phyloP scores from a whole-genome alignment of 37 sponge, comb jelly and placozoan genomes.

The Diacarnus erythraeanus region DNA sequence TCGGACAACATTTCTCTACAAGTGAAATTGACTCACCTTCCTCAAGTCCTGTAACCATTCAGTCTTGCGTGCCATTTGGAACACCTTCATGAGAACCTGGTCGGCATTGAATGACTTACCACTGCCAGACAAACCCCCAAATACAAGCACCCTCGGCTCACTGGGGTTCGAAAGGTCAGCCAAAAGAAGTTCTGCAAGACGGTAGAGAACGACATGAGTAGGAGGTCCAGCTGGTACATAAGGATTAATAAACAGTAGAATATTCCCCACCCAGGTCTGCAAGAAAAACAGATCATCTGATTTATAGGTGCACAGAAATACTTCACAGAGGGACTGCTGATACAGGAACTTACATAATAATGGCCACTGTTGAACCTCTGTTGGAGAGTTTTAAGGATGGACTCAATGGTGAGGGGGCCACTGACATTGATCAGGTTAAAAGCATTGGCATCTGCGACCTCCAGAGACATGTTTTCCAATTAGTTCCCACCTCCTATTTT shows the following conservation, averaged over 20 bases:
- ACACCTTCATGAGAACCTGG: constrained; percentile 63
- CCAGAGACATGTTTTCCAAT: constrained; percentile 8
- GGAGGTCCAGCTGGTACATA: constrained; percentile 24
- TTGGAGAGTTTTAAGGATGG: constrained; percentile 78
- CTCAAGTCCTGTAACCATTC: constrained; percentile 54
- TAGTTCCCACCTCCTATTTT: constrained; percentile 4
- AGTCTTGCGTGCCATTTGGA: constrained; percentile 37
- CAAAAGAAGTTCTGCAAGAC: constrained; percentile 16
- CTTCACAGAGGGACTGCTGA: no score
- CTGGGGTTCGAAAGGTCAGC: background rate
- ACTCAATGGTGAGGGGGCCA: constrained; percentile 80
- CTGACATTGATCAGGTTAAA: constrained; percentile 55
- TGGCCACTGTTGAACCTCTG: constrained; percentile 61
- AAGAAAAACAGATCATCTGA: no score
- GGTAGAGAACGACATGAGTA: constrained; percentile 23
- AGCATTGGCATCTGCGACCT: constrained; percentile 9
- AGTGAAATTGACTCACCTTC: constrained; percentile 56
- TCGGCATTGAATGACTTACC: constrained; percentile 80
- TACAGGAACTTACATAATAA: constrained; percentile 61
- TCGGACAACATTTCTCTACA: no score
- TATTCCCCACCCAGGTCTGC: constrained; percentile 80
- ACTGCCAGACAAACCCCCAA: constrained; percentile 80
- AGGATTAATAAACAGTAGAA: constrained; percentile 63
- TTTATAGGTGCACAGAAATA: no score
- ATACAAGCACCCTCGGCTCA: constrained; percentile 37